A percentile compares a stretch with the other conserved stretches of the same genome.
Conservation (phyloP, 2,888 invertebrate genomes). For the Volucella bombylans region DNA sequence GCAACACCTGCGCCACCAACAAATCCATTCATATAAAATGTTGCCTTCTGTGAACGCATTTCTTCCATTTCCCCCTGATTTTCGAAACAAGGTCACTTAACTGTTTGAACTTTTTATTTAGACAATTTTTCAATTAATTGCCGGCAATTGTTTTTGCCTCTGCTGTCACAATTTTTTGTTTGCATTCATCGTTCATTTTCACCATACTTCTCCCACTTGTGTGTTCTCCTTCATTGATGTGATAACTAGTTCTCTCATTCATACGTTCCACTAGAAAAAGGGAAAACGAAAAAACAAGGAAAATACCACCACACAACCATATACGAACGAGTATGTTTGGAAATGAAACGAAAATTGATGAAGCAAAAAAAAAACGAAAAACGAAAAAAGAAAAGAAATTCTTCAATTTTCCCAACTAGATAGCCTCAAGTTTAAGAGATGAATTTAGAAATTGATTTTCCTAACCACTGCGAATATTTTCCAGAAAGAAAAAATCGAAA, state of each 20-base stretch:
- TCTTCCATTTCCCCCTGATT: neutral
- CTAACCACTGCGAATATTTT: neutral
- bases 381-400: slow-evolving; percentile 30
- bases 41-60: too few species aligned
- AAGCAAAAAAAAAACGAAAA: slow-evolving; percentile 40
- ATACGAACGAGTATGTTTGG: slow-evolving; percentile 6
- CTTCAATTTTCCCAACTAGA: slow-evolving; percentile 15
- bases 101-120: slow-evolving; percentile 11
- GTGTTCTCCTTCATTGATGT: neutral
- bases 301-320: slow-evolving; percentile 55
- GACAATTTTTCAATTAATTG: slow-evolving; percentile 46
- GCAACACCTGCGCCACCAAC: too few species aligned
- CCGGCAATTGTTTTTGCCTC: slow-evolving; percentile 45
- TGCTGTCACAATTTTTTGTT: slow-evolving; percentile 34
- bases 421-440: neutral
- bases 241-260: slow-evolving; percentile 23
- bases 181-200: slow-evolving; percentile 21
- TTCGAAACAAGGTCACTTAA: slow-evolving; percentile 35
- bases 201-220: slow-evolving; percentile 36
- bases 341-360: slow-evolving; percentile 36
- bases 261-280: slow-evolving; percentile 16
- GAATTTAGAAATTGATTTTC: neutral
- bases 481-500: neutral
- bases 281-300: slow-evolving; percentile 24
- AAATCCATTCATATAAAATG: too few species aligned